Percentiles rank a stretch among this genome's conserved stretches.
Conservation (phyloP, 1,140 invertebrate genomes). For the Geopemphigus sp. region DNA sequence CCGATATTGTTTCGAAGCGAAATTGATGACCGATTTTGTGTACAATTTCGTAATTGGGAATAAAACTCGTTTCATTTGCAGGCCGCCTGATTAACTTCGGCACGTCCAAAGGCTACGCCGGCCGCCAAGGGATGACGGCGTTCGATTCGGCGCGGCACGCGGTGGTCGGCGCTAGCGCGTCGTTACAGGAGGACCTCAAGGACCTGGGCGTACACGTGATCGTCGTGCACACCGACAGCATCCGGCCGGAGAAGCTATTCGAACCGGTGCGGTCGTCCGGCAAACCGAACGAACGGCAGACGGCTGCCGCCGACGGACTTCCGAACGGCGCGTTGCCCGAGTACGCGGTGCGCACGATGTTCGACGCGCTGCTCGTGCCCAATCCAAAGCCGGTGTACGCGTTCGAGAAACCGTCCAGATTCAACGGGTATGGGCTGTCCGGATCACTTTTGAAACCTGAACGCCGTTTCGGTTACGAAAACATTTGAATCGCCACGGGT, state of each 20-base stretch:
- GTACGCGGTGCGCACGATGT: background rate
- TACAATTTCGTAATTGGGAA: no score
- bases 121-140: conserved; percentile 23
- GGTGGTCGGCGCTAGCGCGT: conserved; percentile 27
- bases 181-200: conserved; percentile 8
- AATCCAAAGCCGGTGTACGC: conserved; percentile 7
- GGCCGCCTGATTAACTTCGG: conserved; percentile 36
- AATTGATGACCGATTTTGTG: no score
- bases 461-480: background rate
- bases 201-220: conserved; percentile 11
- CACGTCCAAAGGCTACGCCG: background rate
- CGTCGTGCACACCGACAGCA: conserved; percentile 8
- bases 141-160: conserved; percentile 33
- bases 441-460: background rate
- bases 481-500: no score
- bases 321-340: background rate
- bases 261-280: background rate
- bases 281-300: background rate
- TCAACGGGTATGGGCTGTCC: background rate
- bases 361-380: conserved; percentile 25
- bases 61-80: no score
- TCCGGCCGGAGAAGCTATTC: conserved; percentile 14
- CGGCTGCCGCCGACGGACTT: background rate
- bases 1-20: no score
- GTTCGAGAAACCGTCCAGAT: conserved; percentile 20